These are phyloP conservation scores for human DNA, from an alignment of 2,113 vertebrate genomes.

Conservation along the genomic window DNA sequence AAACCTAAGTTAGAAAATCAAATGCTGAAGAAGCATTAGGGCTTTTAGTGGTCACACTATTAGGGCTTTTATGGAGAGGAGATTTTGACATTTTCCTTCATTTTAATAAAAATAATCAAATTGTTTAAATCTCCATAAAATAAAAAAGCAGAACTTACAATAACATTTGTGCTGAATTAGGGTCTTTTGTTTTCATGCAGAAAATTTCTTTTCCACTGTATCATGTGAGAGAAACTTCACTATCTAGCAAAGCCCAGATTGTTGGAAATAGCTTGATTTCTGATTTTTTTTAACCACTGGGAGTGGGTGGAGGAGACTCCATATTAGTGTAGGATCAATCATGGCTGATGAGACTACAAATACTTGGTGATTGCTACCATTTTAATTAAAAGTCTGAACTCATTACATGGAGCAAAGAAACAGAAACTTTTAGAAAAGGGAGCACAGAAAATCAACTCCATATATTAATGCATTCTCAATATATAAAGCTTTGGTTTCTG, in stretches of 20 bases:
- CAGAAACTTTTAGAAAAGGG: not conserved
- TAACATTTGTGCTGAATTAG: not conserved
- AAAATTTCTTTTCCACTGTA: not conserved
- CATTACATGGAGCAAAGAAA: not conserved
- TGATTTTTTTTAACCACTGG: not conserved
- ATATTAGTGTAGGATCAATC: not conserved
- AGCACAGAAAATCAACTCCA: not conserved
- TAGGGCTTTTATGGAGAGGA: not conserved
- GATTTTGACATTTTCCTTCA: not conserved
- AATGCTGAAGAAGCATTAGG: not conserved
- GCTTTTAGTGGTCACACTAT: not conserved
- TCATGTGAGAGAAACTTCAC: not conserved
- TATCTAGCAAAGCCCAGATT: not conserved
- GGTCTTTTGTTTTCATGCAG: not conserved
- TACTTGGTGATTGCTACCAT: not conserved
- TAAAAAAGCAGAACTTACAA: not conserved
- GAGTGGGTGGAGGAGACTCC: not conserved
- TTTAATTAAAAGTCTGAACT: constrained; percentile 29
- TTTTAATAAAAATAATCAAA: not conserved
- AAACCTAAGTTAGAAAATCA: constrained; percentile 5
- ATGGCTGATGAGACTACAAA: not conserved
- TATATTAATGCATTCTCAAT: not conserved
- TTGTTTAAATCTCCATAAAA: not conserved
- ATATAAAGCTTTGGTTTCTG: not conserved
- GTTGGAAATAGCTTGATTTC: constrained; percentile 9